A percentile compares a stretch with the other conserved stretches of the same genome.
Evolutionary conservation across 2,888 invertebrate species (phyloP).

Genomic region (Hydraecia micacea): DNA sequence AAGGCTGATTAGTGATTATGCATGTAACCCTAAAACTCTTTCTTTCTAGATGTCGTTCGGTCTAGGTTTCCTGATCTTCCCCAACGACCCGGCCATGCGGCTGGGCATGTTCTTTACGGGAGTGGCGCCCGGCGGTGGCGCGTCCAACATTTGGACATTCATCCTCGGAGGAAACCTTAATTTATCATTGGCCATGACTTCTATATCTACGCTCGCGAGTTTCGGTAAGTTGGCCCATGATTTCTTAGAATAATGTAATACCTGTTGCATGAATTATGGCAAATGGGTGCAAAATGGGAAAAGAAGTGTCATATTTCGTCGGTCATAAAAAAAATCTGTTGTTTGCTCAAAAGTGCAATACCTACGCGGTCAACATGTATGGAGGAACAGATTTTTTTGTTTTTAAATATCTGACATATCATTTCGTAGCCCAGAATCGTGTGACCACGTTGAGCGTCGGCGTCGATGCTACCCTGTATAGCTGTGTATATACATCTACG

Average conservation of each 20-base stretch:
- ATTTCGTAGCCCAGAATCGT: too few species aligned
- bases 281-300: background rate
- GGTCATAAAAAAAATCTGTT: too few species aligned
- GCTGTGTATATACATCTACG: background rate
- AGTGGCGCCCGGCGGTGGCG: slow-evolving; percentile 97
- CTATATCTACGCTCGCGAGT: slow-evolving; percentile 96
- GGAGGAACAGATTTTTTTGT: too few species aligned
- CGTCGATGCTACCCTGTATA: too few species aligned
- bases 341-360: too few species aligned
- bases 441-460: too few species aligned
- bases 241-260: background rate
- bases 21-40: background rate
- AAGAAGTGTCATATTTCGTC: background rate
- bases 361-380: too few species aligned
- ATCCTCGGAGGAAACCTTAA: slow-evolving; percentile 97
- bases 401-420: too few species aligned
- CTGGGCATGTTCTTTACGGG: slow-evolving; percentile 97
- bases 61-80: slow-evolving; percentile 93
- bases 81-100: slow-evolving; percentile 91
- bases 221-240: slow-evolving; percentile 90
- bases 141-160: slow-evolving; percentile 98
- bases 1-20: background rate
- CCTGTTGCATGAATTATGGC: background rate
- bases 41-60: slow-evolving; percentile 92
- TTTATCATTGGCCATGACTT: slow-evolving; percentile 98